These are phyloP conservation scores for Macrosteles quadrilineatus DNA, from an alignment of 1,140 invertebrate species.

Conservation along the genomic window DNA sequence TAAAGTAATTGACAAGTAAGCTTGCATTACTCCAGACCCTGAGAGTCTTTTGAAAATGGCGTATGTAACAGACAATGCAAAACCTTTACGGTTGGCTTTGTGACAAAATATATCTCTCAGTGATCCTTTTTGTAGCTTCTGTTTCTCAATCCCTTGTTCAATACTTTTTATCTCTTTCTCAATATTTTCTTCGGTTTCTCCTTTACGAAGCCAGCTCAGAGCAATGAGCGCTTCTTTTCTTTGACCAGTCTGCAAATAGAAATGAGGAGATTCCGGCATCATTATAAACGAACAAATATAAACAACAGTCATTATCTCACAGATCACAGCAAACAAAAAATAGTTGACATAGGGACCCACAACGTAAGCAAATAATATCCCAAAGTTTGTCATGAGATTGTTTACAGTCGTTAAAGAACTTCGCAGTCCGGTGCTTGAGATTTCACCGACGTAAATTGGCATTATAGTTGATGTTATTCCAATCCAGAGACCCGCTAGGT, in stretches of 20 bases:
- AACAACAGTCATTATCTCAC: constrained; percentile 59
- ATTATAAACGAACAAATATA: constrained; percentile 67
- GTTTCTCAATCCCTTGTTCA: constrained; percentile 29
- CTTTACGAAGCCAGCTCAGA: constrained; percentile 64
- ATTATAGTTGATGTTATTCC: constrained; percentile 73
- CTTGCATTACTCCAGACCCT: constrained; percentile 39
- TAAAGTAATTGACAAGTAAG: constrained; percentile 42
- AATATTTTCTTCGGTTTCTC: constrained; percentile 16
- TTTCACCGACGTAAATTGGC: constrained; percentile 86
- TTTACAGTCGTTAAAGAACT: constrained; percentile 67
- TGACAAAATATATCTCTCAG: constrained; percentile 37
- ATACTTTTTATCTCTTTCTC: constrained; percentile 37
- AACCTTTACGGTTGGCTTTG: constrained; percentile 34
- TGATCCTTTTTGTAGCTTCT: constrained; percentile 34
- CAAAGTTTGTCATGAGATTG: constrained; percentile 75
- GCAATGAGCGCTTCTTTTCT: constrained; percentile 62
- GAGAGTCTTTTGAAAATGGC: constrained; percentile 39
- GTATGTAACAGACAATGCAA: constrained; percentile 36
- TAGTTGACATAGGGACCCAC: constrained; percentile 75
- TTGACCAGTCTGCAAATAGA: constrained; percentile 60
- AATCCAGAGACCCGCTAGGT: constrained; percentile 61
- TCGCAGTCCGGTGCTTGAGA: constrained; percentile 51
- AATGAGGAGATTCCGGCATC: constrained; percentile 83
- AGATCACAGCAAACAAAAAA: constrained; percentile 62
- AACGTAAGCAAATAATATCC: constrained; percentile 70